Conservation (phyloP, 2,888 invertebrate genomes). For the Apamea sordens region DNA sequence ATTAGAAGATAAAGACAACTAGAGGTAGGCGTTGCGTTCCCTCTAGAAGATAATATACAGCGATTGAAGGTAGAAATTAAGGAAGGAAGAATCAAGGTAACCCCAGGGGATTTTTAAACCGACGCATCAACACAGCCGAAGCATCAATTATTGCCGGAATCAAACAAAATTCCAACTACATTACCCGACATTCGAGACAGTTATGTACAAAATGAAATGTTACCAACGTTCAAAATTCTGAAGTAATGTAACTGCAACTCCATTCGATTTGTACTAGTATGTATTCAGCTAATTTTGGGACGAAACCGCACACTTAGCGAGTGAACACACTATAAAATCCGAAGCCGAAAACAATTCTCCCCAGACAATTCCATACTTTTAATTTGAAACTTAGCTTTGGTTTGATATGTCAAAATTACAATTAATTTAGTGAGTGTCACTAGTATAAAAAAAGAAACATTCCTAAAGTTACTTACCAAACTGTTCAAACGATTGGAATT, state of each 20-base stretch:
- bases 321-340: constrained; percentile 52
- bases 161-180: constrained; percentile 76
- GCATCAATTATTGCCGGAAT: constrained; percentile 67
- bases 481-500: constrained; percentile 49
- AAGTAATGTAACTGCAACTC: constrained; percentile 75
- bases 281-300: constrained; percentile 74
- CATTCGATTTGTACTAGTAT: constrained; percentile 75
- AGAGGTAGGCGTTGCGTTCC: constrained; percentile 33
- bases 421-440: constrained; percentile 59
- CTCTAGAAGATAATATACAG: constrained; percentile 18
- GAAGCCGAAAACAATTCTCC: constrained; percentile 15
- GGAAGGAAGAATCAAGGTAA: not conserved
- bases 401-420: constrained; percentile 65
- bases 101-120: not conserved
- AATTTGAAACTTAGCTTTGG: constrained; percentile 56
- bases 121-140: constrained; percentile 76
- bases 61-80: not conserved
- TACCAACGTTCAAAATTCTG: constrained; percentile 73
- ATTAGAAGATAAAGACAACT: not conserved
- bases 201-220: constrained; percentile 83
- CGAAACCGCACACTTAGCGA: constrained; percentile 74
- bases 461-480: constrained; percentile 54
- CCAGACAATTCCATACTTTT: constrained; percentile 42
- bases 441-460: constrained; percentile 50
- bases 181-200: constrained; percentile 73